A percentile compares a stretch with the other conserved stretches of the same genome.
Conservation (phyloP, 2,888 invertebrate species). For the Julus scandinavius region DNA sequence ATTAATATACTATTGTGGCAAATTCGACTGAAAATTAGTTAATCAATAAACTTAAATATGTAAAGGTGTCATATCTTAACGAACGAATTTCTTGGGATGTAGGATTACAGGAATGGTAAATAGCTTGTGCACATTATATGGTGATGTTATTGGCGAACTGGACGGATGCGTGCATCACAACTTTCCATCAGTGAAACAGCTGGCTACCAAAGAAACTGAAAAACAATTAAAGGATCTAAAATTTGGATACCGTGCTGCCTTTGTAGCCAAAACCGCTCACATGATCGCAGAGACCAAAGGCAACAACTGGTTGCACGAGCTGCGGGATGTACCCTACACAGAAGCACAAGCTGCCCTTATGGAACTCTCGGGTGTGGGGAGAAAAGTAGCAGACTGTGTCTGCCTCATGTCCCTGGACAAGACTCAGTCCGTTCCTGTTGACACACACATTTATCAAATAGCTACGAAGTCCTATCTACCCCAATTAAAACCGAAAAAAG, state of each 20-base stretch:
- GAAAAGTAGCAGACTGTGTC: slow-evolving; percentile 98
- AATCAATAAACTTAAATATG: background rate
- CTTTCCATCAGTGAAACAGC: slow-evolving; percentile 80
- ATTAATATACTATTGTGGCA: background rate
- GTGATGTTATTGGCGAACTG: slow-evolving; percentile 76
- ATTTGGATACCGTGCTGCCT: slow-evolving; percentile 81
- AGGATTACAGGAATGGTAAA: slow-evolving; percentile 93
- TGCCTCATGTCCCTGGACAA: slow-evolving; percentile 96
- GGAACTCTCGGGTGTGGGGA: slow-evolving; percentile 88
- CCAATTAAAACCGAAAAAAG: slow-evolving; percentile 77
- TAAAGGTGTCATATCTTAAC: background rate
- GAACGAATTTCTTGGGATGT: background rate
- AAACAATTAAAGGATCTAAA: slow-evolving; percentile 73
- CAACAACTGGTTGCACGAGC: slow-evolving; percentile 76
- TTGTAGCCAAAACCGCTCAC: slow-evolving; percentile 79
- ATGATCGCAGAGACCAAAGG: slow-evolving; percentile 72
- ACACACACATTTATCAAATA: slow-evolving; percentile 95
- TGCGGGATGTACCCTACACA: slow-evolving; percentile 77
- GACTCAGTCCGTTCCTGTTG: slow-evolving; percentile 88
- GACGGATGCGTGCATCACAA: slow-evolving; percentile 76
- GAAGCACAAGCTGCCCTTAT: slow-evolving; percentile 80
- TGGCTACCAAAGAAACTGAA: slow-evolving; percentile 76
- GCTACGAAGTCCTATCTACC: slow-evolving; percentile 84
- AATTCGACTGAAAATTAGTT: background rate
- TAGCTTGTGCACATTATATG: slow-evolving; percentile 84